Conservation (phyloP, 1,140 invertebrate species). For the Drosophila nigrodunni region DNA sequence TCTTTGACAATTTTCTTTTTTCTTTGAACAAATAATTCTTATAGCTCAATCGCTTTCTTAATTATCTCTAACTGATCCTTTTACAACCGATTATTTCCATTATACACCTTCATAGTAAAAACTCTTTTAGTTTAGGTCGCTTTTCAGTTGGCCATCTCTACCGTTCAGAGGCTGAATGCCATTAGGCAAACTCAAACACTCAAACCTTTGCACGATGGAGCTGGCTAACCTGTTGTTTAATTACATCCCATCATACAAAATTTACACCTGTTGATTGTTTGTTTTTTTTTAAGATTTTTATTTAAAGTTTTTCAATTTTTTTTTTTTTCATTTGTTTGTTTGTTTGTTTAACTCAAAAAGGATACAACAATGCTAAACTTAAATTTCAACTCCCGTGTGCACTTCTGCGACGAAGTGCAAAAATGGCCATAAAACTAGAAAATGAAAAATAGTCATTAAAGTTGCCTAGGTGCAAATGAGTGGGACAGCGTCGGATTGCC, state of each 20-base stretch:
- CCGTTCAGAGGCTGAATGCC: slow-evolving; percentile 72
- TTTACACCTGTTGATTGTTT: slow-evolving; percentile 6
- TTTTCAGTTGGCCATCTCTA: slow-evolving; percentile 61
- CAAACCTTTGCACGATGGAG: slow-evolving; percentile 77
- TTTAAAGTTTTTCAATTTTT: slow-evolving; percentile 52
- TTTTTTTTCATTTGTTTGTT: slow-evolving; percentile 40
- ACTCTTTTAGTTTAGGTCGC: slow-evolving; percentile 37
- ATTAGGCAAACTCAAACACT: slow-evolving; percentile 56
- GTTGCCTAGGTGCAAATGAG: slow-evolving; percentile 68
- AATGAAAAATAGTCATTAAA: slow-evolving; percentile 58
- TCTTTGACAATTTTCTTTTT: neutral
- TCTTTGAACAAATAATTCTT: neutral
- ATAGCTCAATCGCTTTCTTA: neutral
- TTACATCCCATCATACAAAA: neutral
- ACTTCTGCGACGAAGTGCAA: slow-evolving; percentile 30
- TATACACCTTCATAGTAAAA: neutral
- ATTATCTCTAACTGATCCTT: neutral
- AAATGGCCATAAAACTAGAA: slow-evolving; percentile 73
- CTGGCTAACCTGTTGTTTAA: slow-evolving; percentile 14
- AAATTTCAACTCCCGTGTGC: slow-evolving; percentile 67
- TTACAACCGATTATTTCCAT: neutral
- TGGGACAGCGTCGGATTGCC: slow-evolving; percentile 39
- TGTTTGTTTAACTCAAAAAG: slow-evolving; percentile 40
- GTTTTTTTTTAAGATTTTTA: slow-evolving; percentile 21
- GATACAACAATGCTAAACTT: slow-evolving; percentile 71